Base-by-base conservation (phyloP, 2,888 invertebrate species). In the Barypeithes pellucidus region DNA sequence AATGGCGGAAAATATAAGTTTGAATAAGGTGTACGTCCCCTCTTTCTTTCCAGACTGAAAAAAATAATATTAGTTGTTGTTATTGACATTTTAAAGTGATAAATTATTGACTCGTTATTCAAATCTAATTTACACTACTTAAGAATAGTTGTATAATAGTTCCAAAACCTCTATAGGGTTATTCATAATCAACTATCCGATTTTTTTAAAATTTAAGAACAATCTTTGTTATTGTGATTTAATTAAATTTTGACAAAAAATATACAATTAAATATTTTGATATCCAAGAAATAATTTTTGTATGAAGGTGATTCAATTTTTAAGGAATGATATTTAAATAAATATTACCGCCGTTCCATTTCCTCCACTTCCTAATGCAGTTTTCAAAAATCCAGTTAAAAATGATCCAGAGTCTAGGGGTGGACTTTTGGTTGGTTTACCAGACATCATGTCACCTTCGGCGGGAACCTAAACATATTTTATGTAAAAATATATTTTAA, bases 1-100 rank as follows among this genome's bases (percentile, higher is more conserved):
- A 63, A 85, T 80, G 24, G 82, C 76, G 0, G 84, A 83, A 79
- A 86, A 82, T 52, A 84, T 72, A 12, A 82, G 79, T 75, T 84
- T 85, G 75, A 86, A 82, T 45, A 86, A 72, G 12, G 76, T 76
- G 74, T 77, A 80, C 59, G 79, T 80, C 7, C 79, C 79, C 20
- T 77, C 77, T 36, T 76, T 77, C 22, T 76, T 76, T 18, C 75
- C 75, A 66, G 9, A 14, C 73, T 73, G n/a, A 39, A 73, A 68
- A 18, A 36, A 62, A n/a, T n/a, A n/a, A n/a, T n/a, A n/a, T n/a
- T n/a, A n/a, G n/a, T n/a, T n/a, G n/a, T n/a, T n/a, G n/a, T n/a
- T n/a, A n/a, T n/a, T n/a, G n/a, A n/a, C n/a, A n/a, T n/a, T n/a
- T n/a, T n/a, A n/a, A n/a, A n/a, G n/a, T n/a, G n/a, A n/a, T n/a